Percentiles rank a stretch among this genome's conserved stretches.
Conservation (phyloP, 2,797 vertebrate genomes). For the Craterocephalus amniculus region DNA sequence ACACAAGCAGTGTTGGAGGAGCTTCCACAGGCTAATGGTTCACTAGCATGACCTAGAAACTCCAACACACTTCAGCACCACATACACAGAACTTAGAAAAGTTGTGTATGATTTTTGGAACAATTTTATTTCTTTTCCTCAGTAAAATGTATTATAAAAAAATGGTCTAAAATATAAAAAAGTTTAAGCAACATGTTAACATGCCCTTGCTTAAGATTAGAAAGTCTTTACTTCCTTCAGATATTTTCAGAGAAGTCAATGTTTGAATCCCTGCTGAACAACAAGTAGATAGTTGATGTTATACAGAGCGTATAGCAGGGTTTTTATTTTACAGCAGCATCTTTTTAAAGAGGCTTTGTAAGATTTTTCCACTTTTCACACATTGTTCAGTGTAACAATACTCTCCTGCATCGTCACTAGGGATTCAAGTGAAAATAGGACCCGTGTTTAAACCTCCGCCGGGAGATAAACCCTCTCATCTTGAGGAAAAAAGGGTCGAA, state of each 20-base stretch:
- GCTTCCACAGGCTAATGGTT: conserved; percentile 70
- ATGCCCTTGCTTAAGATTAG: neutral
- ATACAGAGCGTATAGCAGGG: neutral
- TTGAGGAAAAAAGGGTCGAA: conserved; percentile 47
- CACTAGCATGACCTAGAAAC: conserved; percentile 76
- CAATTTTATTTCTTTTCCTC: neutral
- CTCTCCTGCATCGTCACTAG: conserved; percentile 32
- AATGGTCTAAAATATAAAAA: no score
- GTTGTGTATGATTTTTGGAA: conserved; percentile 35
- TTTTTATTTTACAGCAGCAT: conserved; percentile 5
- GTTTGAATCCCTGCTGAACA: neutral
- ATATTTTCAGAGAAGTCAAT: neutral
- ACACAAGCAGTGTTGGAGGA: conserved; percentile 68
- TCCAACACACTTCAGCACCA: conserved; percentile 24
- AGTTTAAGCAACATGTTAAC: neutral
- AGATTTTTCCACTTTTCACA: conserved; percentile 18
- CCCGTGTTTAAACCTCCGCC: conserved; percentile 46
- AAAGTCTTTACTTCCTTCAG: conserved; percentile 5
- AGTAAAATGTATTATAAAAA: neutral
- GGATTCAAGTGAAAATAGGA: conserved; percentile 64
- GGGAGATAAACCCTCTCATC: conserved; percentile 48
- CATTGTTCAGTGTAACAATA: conserved; percentile 40
- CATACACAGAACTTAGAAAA: conserved; percentile 25
- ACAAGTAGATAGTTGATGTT: conserved; percentile 2
- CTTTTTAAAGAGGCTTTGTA: neutral